Evolutionary conservation across 2,888 invertebrate species (phyloP), one percentile per base, ranked within the genome.

Genomic region (Copidosoma aretas): DNA sequence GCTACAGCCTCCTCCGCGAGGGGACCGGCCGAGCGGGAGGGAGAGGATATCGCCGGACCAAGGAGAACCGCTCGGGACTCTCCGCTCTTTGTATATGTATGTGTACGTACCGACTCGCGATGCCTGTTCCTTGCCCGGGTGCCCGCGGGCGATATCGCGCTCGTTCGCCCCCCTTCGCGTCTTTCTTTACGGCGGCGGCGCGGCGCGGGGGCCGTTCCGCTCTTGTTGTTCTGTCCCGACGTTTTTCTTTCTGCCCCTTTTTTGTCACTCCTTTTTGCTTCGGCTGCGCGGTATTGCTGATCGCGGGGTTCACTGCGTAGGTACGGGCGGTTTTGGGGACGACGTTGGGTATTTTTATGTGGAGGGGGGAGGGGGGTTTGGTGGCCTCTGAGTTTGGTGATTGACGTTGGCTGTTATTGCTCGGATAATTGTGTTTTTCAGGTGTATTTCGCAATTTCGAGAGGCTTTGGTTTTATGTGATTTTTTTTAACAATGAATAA

Each of bases 1-100:
- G 80, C 80, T 75, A 75, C 79, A 77, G 78, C 77, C 77, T 77
- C 77, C 77, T 54, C 63, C 56, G 71, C 75, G 75, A 73, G 73
- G 76, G 76, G 76, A 79, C 78, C 62, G 32, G 24, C n/a, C 14
- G 41, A n/a, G 60, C 17, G 60, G 12, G 19, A 22, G 22, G n/a
- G 32, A 39, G 19, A 41, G n/a, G 22, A 39, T 3, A 25, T 49
- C 39, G 17, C 4, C 17, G 43, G 57, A 52, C 64, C 68, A 68
- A 68, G 68, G 68, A 68, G 68, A 68, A 60, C 67, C 64, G 67
- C 71, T 70, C 67, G 51, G 64, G 64, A 4, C 41, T 14, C 43
- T 14, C 43, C 14, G 43, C 32, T 32, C 8, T 32, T 32, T 32
- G 4, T 32, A 32, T 32, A 32, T 15, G 12, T 15, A 17, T 46